Evolutionary conservation across 2,888 invertebrate genomes (phyloP), one percentile per base, ranked within the genome.

Genomic region (Isotomurus palustris): DNA sequence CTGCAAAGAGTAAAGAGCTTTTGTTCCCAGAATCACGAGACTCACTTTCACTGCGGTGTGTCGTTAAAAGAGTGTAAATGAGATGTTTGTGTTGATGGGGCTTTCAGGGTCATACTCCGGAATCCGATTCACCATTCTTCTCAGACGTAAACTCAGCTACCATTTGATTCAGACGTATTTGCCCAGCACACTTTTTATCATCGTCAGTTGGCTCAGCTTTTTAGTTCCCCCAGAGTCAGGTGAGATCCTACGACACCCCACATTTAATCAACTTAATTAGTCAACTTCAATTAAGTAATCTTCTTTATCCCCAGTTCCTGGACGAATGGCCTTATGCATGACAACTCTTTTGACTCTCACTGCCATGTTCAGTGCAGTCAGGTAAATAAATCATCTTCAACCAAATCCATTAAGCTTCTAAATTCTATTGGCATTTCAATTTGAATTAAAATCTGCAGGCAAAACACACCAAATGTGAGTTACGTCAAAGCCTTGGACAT

Each of bases 131-230:
- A 64, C 67, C 22, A 61, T 69, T 8, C 60, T 68, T 10, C 59
- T 69, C 2, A 57, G 70, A n/a, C 55, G 70, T 36, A 69, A 67
- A 40, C 53, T 70, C 41, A 67, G 66, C 48, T 69, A 70, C 47
- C 70, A 70, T 59, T 60, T 70, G 8, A 66, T 70, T 43, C 70
- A 70, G 50, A 70, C 69, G 2, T 70, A 70, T 52, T 52, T 70
- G 38, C 70, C 70, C 1, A 66, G 66, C 53, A 64, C 66, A 19
- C 59, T 70, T 41, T 70, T 70, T 59, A 69, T 70, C 41, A 65
- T 69, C 38, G 66, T 70, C 29, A 66, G 65, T 43, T 70, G 70
- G 70, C 55, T 69, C 41, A 66, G 66, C 32, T 70, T 70, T 55
- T 65, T 70, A 29, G 59, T 68, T 40, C 66, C 68, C 40, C 65